Base-by-base conservation (phyloP, 2,113 vertebrate species). In the Protobothrops mucrosquamatus region DNA sequence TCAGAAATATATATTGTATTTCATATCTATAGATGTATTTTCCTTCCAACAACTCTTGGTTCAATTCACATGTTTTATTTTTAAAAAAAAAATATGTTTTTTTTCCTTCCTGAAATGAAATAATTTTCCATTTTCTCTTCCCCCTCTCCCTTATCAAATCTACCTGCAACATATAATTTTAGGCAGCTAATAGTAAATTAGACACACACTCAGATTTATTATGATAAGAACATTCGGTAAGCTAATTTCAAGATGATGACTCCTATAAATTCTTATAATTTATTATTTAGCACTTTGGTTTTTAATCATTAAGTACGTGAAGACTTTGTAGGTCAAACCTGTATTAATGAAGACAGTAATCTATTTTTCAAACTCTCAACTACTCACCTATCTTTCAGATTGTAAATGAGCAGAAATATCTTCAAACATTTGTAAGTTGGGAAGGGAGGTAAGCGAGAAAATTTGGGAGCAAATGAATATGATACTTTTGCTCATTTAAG, bases 231-330 rank as follows among this genome's bases (percentile, higher is more conserved):
- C 97, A 98, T 98, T 98, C 97, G 97, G 98, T 97, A 97, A 98
- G 97, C 98, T 98, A 98, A 98, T 98, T 98, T 98, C 97, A 98
- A 97, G 97, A 98, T 98, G 98, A 98, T 98, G 98, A 98, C 98
- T 98, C 98, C 98, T 98, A 98, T 98, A 98, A 98, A 98, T 98
- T 98, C 97, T 98, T 97, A 98, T 98, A 98, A 99, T 99, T 98
- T 98, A 98, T 98, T 98, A 98, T 98, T 98, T 98, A 98, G 98
- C 97, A 98, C 97, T 98, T 98, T 97, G 98, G 98, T 97, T 97
- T 98, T 98, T 98, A 98, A 98, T 98, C 98, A 97, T 97, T 98
- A 98, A 97, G 97, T 97, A 98, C 98, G 98, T 98, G 98, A 98
- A 98, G 98, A 98, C 98, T 98, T 98, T 98, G 98, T 98, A 98